Conservation (phyloP, 1,140 invertebrate species). For the Andrena cerasifolii region DNA sequence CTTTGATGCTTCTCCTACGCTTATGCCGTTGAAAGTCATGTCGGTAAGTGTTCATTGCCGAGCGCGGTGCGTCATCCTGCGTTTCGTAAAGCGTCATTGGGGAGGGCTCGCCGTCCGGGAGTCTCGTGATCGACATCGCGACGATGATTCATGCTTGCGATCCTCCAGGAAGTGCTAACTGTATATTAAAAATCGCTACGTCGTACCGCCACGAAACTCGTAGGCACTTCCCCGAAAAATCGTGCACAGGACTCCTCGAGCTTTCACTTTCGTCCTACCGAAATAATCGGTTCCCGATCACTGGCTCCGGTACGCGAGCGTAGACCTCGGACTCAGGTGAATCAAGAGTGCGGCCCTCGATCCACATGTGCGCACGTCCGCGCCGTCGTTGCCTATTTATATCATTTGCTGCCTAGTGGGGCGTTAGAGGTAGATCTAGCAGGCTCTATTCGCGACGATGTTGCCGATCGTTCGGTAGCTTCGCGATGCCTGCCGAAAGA, state of each 20-base stretch:
- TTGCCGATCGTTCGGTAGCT: slow-evolving; percentile 71
- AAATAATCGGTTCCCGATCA: not conserved
- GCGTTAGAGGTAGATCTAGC: slow-evolving; percentile 71
- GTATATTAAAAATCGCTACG: no score
- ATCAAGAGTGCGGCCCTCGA: not conserved
- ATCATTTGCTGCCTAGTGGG: slow-evolving; percentile 71
- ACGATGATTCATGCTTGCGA: not conserved
- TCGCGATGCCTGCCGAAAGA: slow-evolving; percentile 77
- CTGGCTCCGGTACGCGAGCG: not conserved
- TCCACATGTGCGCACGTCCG: not conserved
- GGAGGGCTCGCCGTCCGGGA: slow-evolving; percentile 4
- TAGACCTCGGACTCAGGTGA: slow-evolving; percentile 22
- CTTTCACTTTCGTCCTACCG: no score
- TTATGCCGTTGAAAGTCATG: slow-evolving; percentile 4
- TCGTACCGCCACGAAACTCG: no score
- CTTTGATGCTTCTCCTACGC: slow-evolving; percentile 56
- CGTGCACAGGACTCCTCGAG: no score
- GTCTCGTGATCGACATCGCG: not conserved
- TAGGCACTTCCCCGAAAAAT: no score
- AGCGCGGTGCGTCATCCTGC: not conserved
- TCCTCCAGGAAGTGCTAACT: no score
- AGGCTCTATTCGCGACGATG: slow-evolving; percentile 61
- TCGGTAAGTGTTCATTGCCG: slow-evolving; percentile 51
- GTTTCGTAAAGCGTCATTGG: slow-evolving; percentile 22
- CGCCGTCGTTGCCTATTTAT: slow-evolving; percentile 69